These are phyloP conservation scores for Oenanthe melanoleuca DNA, from an alignment of 2,113 vertebrate species.

Conservation along the genomic window DNA sequence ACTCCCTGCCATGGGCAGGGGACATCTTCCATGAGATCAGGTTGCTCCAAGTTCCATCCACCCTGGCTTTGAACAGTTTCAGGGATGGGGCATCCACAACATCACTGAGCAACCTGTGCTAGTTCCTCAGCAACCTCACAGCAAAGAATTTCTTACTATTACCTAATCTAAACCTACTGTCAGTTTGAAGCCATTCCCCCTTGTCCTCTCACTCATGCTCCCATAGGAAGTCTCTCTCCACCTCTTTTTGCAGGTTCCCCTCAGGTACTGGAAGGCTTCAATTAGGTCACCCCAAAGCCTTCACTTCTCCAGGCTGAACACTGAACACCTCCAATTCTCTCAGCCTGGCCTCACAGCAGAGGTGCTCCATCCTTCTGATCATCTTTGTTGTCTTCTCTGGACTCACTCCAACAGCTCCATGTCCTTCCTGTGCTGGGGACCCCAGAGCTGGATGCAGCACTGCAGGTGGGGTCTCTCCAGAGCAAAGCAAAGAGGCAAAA, in stretches of 20 bases:
- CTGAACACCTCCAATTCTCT: not conserved
- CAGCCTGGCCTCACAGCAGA: not conserved
- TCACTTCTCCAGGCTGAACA: not conserved
- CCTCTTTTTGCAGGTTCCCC: not conserved
- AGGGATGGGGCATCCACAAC: not conserved
- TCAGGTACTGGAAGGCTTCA: not conserved
- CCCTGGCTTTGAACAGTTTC: not conserved
- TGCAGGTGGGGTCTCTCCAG: not conserved
- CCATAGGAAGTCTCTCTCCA: not conserved
- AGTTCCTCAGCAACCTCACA: not conserved
- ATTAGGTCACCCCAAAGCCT: not conserved
- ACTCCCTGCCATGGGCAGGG: not conserved
- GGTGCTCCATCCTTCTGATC: not conserved
- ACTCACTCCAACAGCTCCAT: fast-evolving
- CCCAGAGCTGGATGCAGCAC: not conserved
- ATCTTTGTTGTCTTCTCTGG: not conserved
- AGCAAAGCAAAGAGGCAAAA: not conserved
- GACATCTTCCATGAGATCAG: not conserved
- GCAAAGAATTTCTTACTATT: not conserved
- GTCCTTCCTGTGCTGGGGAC: not conserved
- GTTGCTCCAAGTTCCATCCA: not conserved
- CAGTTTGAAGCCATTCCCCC: not conserved
- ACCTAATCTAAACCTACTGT: not conserved
- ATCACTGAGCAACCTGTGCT: not conserved
- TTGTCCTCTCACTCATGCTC: not conserved